Conservation (phyloP, 1,140 invertebrate species). For the Manduca sexta region DNA sequence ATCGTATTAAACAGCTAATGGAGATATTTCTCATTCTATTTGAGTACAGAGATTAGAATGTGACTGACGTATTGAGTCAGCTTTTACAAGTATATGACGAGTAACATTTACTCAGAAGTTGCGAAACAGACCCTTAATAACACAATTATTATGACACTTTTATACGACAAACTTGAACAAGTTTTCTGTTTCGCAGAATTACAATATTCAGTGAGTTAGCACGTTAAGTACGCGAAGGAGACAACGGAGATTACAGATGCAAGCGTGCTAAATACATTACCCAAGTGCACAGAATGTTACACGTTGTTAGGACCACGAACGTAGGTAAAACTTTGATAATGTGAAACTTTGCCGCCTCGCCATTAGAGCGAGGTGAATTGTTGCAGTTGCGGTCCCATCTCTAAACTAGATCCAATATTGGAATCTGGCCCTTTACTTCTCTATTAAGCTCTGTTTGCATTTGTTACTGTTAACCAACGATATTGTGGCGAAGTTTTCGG, state of each 20-base stretch:
- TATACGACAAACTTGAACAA: no score
- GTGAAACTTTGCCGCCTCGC: constrained; percentile 22
- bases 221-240: background rate
- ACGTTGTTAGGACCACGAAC: constrained; percentile 7
- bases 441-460: constrained; percentile 14
- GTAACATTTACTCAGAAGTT: no score
- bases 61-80: no score
- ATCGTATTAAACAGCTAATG: no score
- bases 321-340: constrained; percentile 29
- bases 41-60: no score
- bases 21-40: no score
- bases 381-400: constrained; percentile 35
- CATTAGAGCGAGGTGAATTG: constrained; percentile 32
- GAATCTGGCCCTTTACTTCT: constrained; percentile 13
- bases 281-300: constrained; percentile 4
- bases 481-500: no score
- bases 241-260: constrained; percentile 8
- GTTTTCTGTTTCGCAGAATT: no score
- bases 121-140: no score
- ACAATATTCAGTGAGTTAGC: no score
- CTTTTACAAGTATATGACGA: no score
- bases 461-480: constrained; percentile 9
- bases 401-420: constrained; percentile 40
- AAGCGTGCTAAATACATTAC: constrained; percentile 11
- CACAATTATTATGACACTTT: no score